Percentiles rank a stretch among this genome's conserved stretches.
These are phyloP conservation scores for Mallotus villosus DNA, from an alignment of 2,797 vertebrate species.

Conservation along the genomic window DNA sequence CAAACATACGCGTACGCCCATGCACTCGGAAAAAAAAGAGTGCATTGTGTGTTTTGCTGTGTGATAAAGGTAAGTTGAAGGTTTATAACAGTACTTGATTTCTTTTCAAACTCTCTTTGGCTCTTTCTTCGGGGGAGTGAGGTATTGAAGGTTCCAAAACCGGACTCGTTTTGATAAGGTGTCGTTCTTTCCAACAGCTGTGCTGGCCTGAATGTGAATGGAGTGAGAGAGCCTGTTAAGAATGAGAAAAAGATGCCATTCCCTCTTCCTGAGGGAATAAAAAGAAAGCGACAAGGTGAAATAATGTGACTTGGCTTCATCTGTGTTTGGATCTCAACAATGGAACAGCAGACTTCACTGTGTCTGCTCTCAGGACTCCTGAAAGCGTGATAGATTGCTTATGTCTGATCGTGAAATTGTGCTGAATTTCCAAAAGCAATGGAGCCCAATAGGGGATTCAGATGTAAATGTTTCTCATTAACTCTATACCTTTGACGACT, in stretches of 20 bases:
- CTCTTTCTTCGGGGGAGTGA: background rate
- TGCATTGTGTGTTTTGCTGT: background rate
- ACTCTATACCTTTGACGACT: slow-evolving; percentile 4
- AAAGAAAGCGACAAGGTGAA: background rate
- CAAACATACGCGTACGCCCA: background rate
- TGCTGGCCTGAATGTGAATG: slow-evolving; percentile 20
- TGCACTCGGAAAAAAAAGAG: background rate
- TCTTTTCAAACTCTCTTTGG: too few species aligned
- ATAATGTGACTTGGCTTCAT: background rate
- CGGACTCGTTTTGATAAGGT: slow-evolving; percentile 25
- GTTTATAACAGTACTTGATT: slow-evolving; percentile 27
- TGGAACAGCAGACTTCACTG: background rate
- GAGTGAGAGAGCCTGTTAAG: slow-evolving; percentile 5
- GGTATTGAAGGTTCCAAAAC: background rate
- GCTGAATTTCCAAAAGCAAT: background rate
- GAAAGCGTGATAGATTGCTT: too few species aligned
- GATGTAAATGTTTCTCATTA: slow-evolving; percentile 8
- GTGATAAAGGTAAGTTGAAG: slow-evolving; percentile 19
- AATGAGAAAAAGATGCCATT: slow-evolving; percentile 14
- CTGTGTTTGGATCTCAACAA: background rate
- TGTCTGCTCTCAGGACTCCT: background rate
- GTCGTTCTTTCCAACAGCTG: slow-evolving; percentile 2
- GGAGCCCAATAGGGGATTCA: background rate
- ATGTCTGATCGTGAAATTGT: too few species aligned
- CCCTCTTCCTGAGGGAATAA: background rate